A percentile compares a stretch with the other conserved stretches of the same genome.
Conservation (phyloP, 2,888 invertebrate genomes). For the Penaeus monodon region DNA sequence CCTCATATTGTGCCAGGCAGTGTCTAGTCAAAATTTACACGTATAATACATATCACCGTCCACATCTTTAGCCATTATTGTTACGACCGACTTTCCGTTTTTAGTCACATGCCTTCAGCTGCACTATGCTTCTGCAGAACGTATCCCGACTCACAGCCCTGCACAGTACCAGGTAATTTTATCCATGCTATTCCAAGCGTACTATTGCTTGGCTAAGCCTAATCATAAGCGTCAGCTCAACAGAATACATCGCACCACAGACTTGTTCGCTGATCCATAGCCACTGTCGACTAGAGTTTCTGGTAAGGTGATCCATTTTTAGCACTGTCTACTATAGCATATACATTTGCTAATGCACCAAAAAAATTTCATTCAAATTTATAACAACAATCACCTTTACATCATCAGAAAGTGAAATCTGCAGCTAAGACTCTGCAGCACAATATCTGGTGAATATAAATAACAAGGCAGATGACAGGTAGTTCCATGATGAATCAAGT, state of each 20-base stretch:
- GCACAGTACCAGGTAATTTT: slow-evolving; percentile 32
- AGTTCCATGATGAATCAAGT: slow-evolving; percentile 3
- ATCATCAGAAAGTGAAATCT: slow-evolving; percentile 20
- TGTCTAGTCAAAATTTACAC: too few species aligned
- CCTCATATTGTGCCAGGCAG: too few species aligned
- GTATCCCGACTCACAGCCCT: slow-evolving; percentile 40
- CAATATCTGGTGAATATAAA: slow-evolving; percentile 27
- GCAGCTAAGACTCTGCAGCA: slow-evolving; percentile 20
- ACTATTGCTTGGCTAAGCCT: slow-evolving; percentile 11
- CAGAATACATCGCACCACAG: slow-evolving; percentile 32
- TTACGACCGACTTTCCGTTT: too few species aligned
- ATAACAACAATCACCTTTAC: slow-evolving; percentile 28
- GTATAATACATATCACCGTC: too few species aligned
- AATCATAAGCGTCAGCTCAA: slow-evolving; percentile 18
- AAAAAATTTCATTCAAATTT: slow-evolving; percentile 8
- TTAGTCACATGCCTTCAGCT: too few species aligned
- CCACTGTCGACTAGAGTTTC: slow-evolving; percentile 50
- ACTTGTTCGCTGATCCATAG: slow-evolving; percentile 25
- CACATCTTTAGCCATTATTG: too few species aligned
- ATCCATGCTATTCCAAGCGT: slow-evolving; percentile 28
- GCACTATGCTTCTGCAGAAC: neutral
- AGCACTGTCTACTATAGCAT: slow-evolving; percentile 15
- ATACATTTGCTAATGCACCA: slow-evolving; percentile 21
- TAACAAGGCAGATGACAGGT: slow-evolving; percentile 38
- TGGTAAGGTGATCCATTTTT: slow-evolving; percentile 34